Evolutionary conservation across 2,888 invertebrate genomes (phyloP).

Genomic region (Torymus aiolomorphi): DNA sequence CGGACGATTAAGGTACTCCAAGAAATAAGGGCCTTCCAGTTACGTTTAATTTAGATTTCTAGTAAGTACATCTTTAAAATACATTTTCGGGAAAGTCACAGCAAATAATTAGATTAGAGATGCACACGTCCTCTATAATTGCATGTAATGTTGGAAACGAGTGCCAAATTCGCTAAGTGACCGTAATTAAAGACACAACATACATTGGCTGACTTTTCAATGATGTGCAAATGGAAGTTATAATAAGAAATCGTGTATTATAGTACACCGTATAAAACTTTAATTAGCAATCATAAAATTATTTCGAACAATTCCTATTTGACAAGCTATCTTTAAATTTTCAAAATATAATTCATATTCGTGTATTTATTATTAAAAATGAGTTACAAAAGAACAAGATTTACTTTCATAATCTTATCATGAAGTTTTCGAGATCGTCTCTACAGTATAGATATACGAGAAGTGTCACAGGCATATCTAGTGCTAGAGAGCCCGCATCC

Average conservation of each 20-base stretch:
- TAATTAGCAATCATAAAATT: no score
- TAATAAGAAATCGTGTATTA: no score
- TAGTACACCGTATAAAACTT: no score
- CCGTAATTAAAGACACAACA: background rate
- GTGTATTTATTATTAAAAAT: no score
- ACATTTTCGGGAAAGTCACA: constrained; percentile 61
- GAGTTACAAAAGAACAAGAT: no score
- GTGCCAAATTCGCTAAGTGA: constrained; percentile 24
- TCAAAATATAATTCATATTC: no score
- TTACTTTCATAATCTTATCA: no score
- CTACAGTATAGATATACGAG: background rate
- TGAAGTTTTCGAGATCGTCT: background rate
- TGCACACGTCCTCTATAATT: constrained; percentile 16
- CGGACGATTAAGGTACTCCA: constrained; percentile 27
- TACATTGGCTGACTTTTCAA: background rate
- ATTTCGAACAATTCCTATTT: no score
- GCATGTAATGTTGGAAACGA: constrained; percentile 13
- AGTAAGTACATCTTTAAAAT: constrained; percentile 63
- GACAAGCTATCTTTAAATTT: no score
- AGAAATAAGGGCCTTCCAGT: constrained; percentile 63
- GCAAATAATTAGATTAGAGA: constrained; percentile 64
- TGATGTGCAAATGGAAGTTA: no score
- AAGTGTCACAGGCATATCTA: background rate
- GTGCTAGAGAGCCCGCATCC: constrained; percentile 18
- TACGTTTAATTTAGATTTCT: constrained; percentile 71